Evolutionary conservation across 2,888 invertebrate genomes (phyloP).

Genomic region (Crepidodera aurea): DNA sequence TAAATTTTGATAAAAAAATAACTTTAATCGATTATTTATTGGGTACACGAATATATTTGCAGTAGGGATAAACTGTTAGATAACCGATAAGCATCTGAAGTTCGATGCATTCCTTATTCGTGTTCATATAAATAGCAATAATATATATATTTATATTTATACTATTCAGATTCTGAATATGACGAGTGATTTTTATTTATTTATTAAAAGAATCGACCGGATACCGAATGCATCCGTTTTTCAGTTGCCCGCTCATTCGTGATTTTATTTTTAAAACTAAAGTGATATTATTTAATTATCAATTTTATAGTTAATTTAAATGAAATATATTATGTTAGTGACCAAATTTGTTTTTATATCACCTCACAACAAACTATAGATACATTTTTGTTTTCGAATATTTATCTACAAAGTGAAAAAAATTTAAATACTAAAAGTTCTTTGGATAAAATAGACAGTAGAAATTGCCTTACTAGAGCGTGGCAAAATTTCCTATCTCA

Average conservation of each 20-base stretch:
- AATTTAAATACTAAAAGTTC: no score
- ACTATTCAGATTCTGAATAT: neutral
- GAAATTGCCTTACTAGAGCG: no score
- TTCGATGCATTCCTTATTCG: neutral
- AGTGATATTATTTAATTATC: conserved; percentile 1
- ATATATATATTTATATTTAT: neutral
- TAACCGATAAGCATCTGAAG: neutral
- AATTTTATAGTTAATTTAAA: neutral
- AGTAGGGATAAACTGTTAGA: neutral
- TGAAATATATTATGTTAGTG: neutral
- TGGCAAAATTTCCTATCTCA: no score
- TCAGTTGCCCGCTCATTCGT: neutral
- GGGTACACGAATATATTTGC: neutral
- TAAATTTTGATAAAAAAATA: no score
- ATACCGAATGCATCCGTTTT: neutral
- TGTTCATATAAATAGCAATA: neutral
- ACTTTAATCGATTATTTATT: no score
- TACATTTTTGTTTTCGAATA: no score
- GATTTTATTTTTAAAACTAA: conserved; percentile 1
- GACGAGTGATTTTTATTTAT: neutral
- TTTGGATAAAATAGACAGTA: no score
- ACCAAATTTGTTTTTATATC: neutral
- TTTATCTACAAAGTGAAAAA: no score
- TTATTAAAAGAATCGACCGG: neutral
- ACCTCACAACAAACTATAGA: no score